Percentiles rank a stretch among this genome's conserved stretches.
Conservation (phyloP, 2,113 vertebrate genomes). For the Platysternon megacephalum region DNA sequence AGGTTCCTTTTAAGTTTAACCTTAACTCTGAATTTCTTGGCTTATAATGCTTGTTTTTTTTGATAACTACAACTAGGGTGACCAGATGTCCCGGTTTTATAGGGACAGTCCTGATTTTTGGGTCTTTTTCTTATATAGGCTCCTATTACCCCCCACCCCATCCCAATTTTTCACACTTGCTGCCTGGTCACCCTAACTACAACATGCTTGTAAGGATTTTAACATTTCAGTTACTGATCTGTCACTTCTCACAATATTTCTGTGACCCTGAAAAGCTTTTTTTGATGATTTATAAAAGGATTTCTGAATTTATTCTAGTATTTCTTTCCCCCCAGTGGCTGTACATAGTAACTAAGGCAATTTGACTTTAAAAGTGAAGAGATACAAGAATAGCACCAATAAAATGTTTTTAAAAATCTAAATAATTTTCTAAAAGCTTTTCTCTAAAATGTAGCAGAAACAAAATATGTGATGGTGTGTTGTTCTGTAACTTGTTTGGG, state of each 20-base stretch:
- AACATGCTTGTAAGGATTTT: not conserved
- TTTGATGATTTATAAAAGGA: not conserved
- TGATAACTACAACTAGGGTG: not conserved
- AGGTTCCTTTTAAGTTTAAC: slow-evolving; percentile 39
- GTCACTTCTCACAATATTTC: not conserved
- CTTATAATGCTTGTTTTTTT: slow-evolving; percentile 21
- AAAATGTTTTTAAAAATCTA: not conserved
- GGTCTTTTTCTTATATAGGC: too few relatives aligned
- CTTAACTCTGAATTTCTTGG: slow-evolving; percentile 37
- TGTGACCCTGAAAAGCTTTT: not conserved
- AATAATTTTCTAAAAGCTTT: not conserved
- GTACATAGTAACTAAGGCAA: not conserved
- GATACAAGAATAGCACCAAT: not conserved
- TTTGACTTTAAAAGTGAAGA: slow-evolving; percentile 4
- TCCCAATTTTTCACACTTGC: too few relatives aligned
- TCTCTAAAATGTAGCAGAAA: not conserved
- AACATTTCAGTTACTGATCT: slow-evolving; percentile 26
- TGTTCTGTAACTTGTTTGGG: slow-evolving; percentile 21
- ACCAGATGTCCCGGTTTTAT: too few relatives aligned
- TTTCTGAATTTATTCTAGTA: slow-evolving; percentile 10
- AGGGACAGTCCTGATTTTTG: too few relatives aligned
- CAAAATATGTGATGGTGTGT: slow-evolving; percentile 27
- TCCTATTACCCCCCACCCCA: too few relatives aligned
- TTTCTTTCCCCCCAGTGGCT: not conserved
- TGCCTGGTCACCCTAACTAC: not conserved